These are phyloP conservation scores for Thamnophis elegans DNA, from an alignment of 2,797 vertebrate species.

Conservation along the genomic window DNA sequence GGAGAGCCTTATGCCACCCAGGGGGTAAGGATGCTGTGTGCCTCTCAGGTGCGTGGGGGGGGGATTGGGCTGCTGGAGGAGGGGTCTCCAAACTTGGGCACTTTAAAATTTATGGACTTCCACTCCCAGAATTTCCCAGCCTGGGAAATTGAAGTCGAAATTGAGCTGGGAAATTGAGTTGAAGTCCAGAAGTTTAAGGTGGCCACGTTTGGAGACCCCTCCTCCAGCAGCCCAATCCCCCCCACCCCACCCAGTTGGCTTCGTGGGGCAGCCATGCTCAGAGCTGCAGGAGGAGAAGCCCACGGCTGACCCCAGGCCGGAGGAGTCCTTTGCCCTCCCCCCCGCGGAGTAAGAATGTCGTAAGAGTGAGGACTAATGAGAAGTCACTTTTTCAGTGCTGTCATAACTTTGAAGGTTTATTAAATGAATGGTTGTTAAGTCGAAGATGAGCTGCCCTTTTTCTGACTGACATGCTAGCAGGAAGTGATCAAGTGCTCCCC, in stretches of 20 bases:
- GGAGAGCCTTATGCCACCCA: neutral
- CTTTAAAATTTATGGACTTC: no score
- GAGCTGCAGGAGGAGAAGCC: neutral
- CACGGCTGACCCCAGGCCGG: neutral
- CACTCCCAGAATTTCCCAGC: no score
- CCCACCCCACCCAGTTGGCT: neutral
- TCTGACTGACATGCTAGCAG: neutral
- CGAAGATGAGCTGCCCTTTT: neutral
- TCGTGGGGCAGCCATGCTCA: neutral
- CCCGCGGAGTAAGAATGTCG: no score
- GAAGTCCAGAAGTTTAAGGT: no score
- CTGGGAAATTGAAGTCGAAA: no score
- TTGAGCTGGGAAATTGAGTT: no score
- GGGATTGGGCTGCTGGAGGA: neutral
- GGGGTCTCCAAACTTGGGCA: neutral
- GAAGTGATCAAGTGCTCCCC: neutral
- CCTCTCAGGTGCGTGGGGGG: neutral
- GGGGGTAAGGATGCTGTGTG: neutral
- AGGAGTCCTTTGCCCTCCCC: no score
- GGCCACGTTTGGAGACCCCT: neutral
- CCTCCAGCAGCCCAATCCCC: no score
- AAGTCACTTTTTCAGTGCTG: no score
- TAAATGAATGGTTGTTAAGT: no score
- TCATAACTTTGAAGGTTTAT: no score
- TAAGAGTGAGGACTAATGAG: no score